Evolutionary conservation across 1,140 invertebrate species (phyloP), one percentile per base, ranked within the genome.

Genomic region (Papilio aristodemus): DNA sequence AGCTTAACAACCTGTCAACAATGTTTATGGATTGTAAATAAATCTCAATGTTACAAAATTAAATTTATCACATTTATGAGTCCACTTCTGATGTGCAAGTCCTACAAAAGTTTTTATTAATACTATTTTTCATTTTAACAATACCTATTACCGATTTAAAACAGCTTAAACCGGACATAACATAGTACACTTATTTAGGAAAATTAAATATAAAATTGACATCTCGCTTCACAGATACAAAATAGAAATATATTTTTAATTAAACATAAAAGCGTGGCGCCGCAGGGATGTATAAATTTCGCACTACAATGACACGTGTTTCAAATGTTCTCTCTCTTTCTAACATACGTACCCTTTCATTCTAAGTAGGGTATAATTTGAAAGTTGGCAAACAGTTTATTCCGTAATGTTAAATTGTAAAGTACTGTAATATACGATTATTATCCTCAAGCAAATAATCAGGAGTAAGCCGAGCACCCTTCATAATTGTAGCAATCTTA

Each of bases 261-360:
- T 46, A 46, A 14, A 32, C n/a, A 9, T 46, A 10, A 41, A 41
- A 11, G n/a, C 67, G 67, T 71, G 70, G 7, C 76, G 68, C 76
- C 76, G 71, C 70, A 39, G 72, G 78, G 59, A 37, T 80, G 72
- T 80, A 74, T 77, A 68, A 64, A 14, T 67, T 80, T 80, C 78
- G 68, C 78, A 79, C 75, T 69, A 74, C 25, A 58, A 32, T 43
- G 63, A 25, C 69, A 39, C 54, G 62, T 66, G 69, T 43, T 25
- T 62, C 9, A 14, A 50, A 14, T 50, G 10, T 10, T 32, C 62
- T 19, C 62, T 36, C 62, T 46, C 41, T 50, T 32, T 66, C 39
- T 17, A 38, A 62, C 14, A 14, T 46, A 13, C 25, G 10, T 14
- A 25, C 62, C 39, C 39, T 66, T 46, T 66, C 63, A 46, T 46